Conservation (phyloP, 2,113 vertebrate genomes). For the Prinia subflava region DNA sequence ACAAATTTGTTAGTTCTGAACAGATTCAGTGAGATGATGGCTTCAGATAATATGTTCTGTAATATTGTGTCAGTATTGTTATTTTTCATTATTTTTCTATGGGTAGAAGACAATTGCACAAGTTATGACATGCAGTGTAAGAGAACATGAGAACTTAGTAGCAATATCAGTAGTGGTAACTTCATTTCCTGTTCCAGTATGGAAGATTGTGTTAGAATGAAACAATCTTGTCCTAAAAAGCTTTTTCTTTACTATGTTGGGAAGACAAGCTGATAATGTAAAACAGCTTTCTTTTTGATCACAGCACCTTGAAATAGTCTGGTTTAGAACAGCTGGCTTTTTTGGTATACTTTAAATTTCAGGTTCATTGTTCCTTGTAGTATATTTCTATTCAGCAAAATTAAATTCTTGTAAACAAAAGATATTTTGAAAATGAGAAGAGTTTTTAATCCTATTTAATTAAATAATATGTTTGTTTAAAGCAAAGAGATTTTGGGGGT, state of each 20-base stretch:
- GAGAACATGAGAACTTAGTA: background rate
- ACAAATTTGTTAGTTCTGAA: background rate
- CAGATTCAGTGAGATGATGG: background rate
- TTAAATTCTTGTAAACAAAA: background rate
- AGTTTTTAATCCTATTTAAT: background rate
- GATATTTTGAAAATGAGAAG: background rate
- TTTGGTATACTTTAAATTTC: background rate
- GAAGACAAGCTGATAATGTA: background rate
- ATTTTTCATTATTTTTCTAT: background rate
- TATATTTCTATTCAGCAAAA: background rate
- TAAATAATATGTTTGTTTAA: background rate
- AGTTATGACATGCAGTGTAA: background rate
- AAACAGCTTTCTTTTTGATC: background rate
- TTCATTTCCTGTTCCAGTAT: background rate
- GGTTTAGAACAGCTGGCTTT: background rate
- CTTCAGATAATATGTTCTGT: background rate
- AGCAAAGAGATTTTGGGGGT: background rate
- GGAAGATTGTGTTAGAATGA: background rate
- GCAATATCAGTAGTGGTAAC: background rate
- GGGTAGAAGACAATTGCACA: background rate
- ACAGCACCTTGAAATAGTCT: background rate
- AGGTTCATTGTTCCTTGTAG: background rate
- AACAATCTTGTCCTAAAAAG: background rate
- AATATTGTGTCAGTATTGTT: background rate
- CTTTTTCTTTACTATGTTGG: background rate